Conservation (phyloP, 1,140 invertebrate genomes). For the Temnothorax longispinosus region DNA sequence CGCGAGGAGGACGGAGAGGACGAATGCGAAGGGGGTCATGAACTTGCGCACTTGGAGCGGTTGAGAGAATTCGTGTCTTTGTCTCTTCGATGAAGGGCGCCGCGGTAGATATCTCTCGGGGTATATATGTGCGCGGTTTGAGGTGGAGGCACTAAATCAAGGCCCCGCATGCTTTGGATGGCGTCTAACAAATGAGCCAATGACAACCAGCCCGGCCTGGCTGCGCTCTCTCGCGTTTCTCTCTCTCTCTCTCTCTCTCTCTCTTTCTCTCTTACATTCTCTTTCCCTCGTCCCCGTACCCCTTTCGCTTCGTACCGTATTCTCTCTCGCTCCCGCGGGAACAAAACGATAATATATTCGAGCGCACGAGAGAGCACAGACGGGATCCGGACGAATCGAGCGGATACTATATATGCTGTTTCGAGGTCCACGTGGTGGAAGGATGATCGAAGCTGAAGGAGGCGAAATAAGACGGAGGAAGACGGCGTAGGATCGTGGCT, state of each 20-base stretch:
- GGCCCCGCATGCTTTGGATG: conserved; percentile 85
- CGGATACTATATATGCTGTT: conserved; percentile 75
- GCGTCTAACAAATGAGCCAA: conserved; percentile 86
- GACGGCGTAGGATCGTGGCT: conserved; percentile 29
- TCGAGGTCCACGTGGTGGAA: conserved; percentile 70
- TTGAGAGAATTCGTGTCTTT: conserved; percentile 78
- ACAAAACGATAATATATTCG: conserved; percentile 86
- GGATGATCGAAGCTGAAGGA: conserved; percentile 73
- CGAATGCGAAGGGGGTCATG: conserved; percentile 72
- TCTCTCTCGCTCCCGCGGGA: conserved; percentile 76
- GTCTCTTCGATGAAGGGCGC: conserved; percentile 80
- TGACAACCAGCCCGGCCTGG: conserved; percentile 84
- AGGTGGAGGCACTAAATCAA: conserved; percentile 86
- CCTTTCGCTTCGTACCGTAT: background rate
- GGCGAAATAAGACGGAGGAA: conserved; percentile 63
- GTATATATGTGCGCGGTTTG: conserved; percentile 80
- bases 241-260: conserved; percentile 60
- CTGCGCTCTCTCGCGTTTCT: conserved; percentile 68
- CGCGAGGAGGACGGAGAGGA: conserved; percentile 8
- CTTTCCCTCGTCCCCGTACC: conserved; percentile 13
- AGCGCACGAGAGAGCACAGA: conserved; percentile 71
- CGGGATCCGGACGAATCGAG: conserved; percentile 74
- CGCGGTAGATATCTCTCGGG: conserved; percentile 76
- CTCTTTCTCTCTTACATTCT: conserved; percentile 41
- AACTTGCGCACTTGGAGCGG: conserved; percentile 76